Percentiles rank a stretch among this genome's conserved stretches.
These are phyloP conservation scores for Agapornis roseicollis DNA, from an alignment of 2,113 vertebrate genomes.

Conservation along the genomic window DNA sequence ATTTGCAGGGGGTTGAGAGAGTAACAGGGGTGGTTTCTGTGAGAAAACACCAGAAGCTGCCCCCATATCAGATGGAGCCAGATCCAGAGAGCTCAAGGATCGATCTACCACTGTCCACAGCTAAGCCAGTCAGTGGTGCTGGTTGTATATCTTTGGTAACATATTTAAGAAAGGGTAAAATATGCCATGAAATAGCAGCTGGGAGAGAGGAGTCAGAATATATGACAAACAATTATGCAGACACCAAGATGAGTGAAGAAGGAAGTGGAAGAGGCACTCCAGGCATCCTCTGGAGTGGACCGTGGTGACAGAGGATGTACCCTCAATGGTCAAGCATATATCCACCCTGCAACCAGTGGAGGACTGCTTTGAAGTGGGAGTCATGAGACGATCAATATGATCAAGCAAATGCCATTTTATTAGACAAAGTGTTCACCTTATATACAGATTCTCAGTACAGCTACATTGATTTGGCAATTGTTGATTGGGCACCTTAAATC, in stretches of 20 bases:
- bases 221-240: neutral
- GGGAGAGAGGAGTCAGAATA: neutral
- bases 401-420: no score
- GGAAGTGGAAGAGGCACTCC: neutral
- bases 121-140: neutral
- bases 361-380: no score
- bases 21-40: neutral
- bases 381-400: no score
- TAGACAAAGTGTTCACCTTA: no score
- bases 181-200: neutral
- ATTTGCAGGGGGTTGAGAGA: accelerated
- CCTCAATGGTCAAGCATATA: neutral
- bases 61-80: neutral
- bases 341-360: neutral
- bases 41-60: neutral
- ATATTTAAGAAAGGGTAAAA: neutral
- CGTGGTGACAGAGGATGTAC: accelerated
- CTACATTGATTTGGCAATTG: no score
- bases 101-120: neutral
- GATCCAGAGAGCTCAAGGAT: neutral
- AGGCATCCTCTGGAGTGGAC: neutral
- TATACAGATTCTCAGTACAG: no score
- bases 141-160: neutral
- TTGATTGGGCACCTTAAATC: no score
- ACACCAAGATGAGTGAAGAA: neutral